A percentile compares a stretch with the other conserved stretches of the same genome.
Conservation (phyloP, 2,113 vertebrate genomes). For the Scophthalmus maximus region DNA sequence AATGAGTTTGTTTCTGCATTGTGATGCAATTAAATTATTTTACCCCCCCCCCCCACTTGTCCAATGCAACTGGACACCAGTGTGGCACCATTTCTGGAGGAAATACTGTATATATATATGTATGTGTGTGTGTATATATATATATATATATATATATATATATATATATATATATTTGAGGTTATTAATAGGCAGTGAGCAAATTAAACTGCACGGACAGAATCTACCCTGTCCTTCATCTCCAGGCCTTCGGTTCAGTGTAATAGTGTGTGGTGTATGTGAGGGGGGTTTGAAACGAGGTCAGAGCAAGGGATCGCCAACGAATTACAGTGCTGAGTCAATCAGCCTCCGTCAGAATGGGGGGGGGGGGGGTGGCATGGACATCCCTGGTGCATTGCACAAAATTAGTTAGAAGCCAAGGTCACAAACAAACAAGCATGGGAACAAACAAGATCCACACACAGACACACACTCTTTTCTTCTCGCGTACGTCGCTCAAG, state of each 20-base stretch:
- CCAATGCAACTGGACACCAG: slow-evolving; percentile 16
- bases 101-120: slow-evolving; percentile 23
- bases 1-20: slow-evolving; percentile 20
- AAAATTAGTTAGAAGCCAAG: slow-evolving; percentile 78
- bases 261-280: slow-evolving; percentile 60
- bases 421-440: slow-evolving; percentile 68
- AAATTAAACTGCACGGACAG: slow-evolving; percentile 56
- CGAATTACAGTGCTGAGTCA: slow-evolving; percentile 72
- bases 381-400: slow-evolving; percentile 74
- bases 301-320: slow-evolving; percentile 71
- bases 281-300: slow-evolving; percentile 67
- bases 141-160: too few species aligned
- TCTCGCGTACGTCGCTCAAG: too few species aligned
- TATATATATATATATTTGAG: too few species aligned
- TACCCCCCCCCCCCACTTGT: slow-evolving; percentile 26
- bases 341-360: slow-evolving; percentile 71
- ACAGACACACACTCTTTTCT: slow-evolving; percentile 38
- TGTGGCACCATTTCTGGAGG: slow-evolving; percentile 1
- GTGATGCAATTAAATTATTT: slow-evolving; percentile 44
- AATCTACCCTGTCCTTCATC: slow-evolving; percentile 40
- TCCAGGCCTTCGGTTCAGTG: slow-evolving; percentile 50
- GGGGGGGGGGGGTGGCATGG: slow-evolving; percentile 58
- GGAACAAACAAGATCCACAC: slow-evolving; percentile 36
- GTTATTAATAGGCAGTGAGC: too few species aligned
- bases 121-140: too few species aligned